A percentile compares a stretch with the other conserved stretches of the same genome.
Evolutionary conservation across 2,888 invertebrate genomes (phyloP).

Genomic region (Andrena haemorrhoa): DNA sequence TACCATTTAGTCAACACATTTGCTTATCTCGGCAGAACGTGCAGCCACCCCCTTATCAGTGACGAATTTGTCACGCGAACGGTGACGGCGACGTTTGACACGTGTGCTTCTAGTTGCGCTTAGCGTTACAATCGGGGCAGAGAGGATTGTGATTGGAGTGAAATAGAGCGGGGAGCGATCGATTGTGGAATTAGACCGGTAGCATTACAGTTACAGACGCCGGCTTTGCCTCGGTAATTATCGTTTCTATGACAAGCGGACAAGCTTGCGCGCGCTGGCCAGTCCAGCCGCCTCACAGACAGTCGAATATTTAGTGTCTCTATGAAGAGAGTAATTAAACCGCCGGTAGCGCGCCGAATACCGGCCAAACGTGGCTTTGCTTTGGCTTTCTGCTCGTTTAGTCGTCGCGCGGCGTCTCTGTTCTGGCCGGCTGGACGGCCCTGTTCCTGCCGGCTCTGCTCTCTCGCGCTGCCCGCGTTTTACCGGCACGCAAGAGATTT

Average conservation of each 20-base stretch:
- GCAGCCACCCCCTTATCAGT: too few relatives aligned
- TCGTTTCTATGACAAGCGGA: constrained; percentile 55
- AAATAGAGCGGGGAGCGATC: constrained; percentile 39
- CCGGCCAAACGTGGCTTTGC: constrained; percentile 68
- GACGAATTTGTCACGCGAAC: not conserved
- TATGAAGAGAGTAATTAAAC: constrained; percentile 71
- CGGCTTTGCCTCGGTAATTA: constrained; percentile 64
- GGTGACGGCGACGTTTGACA: too few relatives aligned
- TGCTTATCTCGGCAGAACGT: too few relatives aligned
- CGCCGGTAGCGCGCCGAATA: constrained; percentile 67
- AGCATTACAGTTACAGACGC: constrained; percentile 30
- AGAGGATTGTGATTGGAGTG: not conserved
- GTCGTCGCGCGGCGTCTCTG: constrained; percentile 57
- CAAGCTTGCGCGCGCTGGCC: constrained; percentile 9
- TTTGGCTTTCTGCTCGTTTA: constrained; percentile 71
- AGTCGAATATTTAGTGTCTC: constrained; percentile 70
- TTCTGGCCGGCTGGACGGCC: not conserved
- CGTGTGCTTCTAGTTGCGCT: not conserved
- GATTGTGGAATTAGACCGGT: constrained; percentile 42
- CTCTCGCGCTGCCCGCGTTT: constrained; percentile 51
- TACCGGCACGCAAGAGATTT: constrained; percentile 65
- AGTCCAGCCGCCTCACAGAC: constrained; percentile 47
- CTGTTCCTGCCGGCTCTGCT: constrained; percentile 27
- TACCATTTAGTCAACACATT: too few relatives aligned
- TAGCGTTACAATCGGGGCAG: not conserved